These are phyloP conservation scores for Spea bombifrons DNA, from an alignment of 2,113 vertebrate genomes.

Conservation along the genomic window DNA sequence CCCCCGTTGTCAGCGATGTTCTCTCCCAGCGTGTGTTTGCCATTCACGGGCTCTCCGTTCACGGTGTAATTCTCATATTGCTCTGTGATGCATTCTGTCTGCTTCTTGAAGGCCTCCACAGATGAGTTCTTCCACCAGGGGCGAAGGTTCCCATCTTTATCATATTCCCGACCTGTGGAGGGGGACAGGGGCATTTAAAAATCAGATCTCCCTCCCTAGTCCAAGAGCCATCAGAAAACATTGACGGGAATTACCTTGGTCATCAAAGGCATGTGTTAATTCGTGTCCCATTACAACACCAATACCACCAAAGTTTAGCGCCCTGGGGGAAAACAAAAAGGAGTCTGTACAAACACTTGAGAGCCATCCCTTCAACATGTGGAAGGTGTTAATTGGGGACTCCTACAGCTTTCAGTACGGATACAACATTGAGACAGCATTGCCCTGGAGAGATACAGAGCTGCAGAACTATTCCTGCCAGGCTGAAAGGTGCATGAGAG, in stretches of 20 bases:
- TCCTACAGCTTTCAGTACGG: too few species aligned
- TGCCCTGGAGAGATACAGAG: too few species aligned
- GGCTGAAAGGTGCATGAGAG: too few species aligned
- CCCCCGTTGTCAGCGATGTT: constrained; percentile 97
- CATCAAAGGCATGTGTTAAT: constrained; percentile 92
- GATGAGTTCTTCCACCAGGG: constrained; percentile 96
- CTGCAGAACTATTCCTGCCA: too few species aligned
- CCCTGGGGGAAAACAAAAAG: constrained; percentile 62
- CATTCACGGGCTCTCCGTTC: constrained; percentile 84
- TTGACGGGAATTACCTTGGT: constrained; percentile 74
- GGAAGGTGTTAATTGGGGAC: too few species aligned
- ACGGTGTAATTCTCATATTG: constrained; percentile 90
- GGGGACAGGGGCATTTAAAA: background rate
- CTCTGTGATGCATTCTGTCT: constrained; percentile 89
- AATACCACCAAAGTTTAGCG: constrained; percentile 91
- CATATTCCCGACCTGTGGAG: constrained; percentile 85
- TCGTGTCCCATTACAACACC: constrained; percentile 95
- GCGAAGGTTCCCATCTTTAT: constrained; percentile 91
- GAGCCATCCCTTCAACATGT: too few species aligned
- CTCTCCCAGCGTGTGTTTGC: constrained; percentile 90
- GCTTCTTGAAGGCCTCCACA: constrained; percentile 88
- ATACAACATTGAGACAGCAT: too few species aligned
- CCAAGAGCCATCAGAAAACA: background rate
- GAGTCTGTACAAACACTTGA: background rate
- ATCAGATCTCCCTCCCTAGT: background rate